phyloP scores from a whole-genome alignment of 2,888 invertebrate genomes.

The Caenorhabditis sulstoni region DNA sequence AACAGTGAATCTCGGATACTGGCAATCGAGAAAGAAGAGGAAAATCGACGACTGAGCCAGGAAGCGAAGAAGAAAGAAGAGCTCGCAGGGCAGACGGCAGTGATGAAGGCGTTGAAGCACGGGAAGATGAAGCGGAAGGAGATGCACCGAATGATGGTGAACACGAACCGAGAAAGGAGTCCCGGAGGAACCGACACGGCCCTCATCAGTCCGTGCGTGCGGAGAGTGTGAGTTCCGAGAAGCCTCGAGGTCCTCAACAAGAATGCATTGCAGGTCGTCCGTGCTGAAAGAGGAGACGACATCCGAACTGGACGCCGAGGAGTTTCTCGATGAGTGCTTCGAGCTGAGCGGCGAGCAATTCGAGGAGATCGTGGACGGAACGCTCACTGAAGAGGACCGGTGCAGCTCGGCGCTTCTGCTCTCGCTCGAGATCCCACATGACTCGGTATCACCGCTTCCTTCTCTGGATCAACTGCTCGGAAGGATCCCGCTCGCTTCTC shows the following conservation, averaged over 20 bases:
- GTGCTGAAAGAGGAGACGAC: conserved; percentile 55
- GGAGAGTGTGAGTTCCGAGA: conserved; percentile 44
- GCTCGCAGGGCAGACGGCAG: conserved; percentile 45
- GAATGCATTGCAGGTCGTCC: conserved; percentile 17
- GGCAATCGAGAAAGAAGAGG: conserved; percentile 72
- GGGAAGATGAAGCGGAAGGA: conserved; percentile 59
- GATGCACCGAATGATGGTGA: conserved; percentile 52
- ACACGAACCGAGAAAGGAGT: conserved; percentile 68
- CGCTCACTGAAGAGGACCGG: conserved; percentile 58
- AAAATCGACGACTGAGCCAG: conserved; percentile 60
- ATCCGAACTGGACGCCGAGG: conserved; percentile 60
- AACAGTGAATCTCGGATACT: conserved; percentile 78
- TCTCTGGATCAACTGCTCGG: conserved; percentile 53
- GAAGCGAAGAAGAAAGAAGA: conserved; percentile 67
- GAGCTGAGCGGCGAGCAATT: conserved; percentile 53
- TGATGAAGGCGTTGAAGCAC: conserved; percentile 66
- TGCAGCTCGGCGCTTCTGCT: conserved; percentile 43
- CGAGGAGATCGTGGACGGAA: conserved; percentile 51
- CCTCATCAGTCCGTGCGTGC: conserved; percentile 64
- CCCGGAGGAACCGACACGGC: conserved; percentile 73
- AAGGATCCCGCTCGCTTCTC: conserved; percentile 46
- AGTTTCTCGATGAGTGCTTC: conserved; percentile 55
- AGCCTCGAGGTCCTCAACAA: too few relatives aligned
- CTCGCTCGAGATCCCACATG: conserved; percentile 26
- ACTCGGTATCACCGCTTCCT: conserved; percentile 36